Conservation (phyloP, 2,888 invertebrate genomes). For the Myopa testacea region DNA sequence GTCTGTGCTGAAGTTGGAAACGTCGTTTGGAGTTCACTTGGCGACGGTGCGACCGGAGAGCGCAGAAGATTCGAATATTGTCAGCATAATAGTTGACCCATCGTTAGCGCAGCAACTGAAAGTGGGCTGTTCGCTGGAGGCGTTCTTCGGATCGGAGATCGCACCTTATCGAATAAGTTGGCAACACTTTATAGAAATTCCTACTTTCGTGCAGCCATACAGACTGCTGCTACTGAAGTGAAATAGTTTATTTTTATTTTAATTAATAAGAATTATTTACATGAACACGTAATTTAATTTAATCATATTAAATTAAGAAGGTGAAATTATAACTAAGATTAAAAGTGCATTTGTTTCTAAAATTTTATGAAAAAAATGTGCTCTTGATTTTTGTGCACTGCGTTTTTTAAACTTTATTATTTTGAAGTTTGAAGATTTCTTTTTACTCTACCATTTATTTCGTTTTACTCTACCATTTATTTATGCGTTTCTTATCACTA, state of each 20-base stretch:
- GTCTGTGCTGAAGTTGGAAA: slow-evolving; percentile 39
- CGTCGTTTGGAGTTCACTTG: slow-evolving; percentile 44
- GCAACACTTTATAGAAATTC: not conserved
- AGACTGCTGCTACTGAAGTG: slow-evolving; percentile 46
- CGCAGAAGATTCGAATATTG: not conserved
- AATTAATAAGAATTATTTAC: not conserved
- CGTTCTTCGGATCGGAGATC: slow-evolving; percentile 44
- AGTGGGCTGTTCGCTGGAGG: slow-evolving; percentile 45
- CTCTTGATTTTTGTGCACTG: too few relatives aligned
- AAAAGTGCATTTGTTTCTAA: not conserved
- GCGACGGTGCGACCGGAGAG: slow-evolving; percentile 44
- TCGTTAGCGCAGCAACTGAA: slow-evolving; percentile 41
- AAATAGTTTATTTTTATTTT: slow-evolving; percentile 8
- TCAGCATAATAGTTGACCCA: slow-evolving; percentile 34
- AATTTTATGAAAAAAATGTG: not conserved
- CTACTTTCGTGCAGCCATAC: slow-evolving; percentile 47
- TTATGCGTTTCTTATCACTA: not conserved
- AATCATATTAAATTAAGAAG: not conserved
- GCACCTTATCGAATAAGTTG: slow-evolving; percentile 39
- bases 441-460: not conserved
- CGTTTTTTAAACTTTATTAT: not conserved
- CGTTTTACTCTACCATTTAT: not conserved
- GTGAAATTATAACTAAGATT: not conserved
- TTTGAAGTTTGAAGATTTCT: not conserved
- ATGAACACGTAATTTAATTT: not conserved